Conservation (phyloP, 2,888 invertebrate species). For the Cantharis nigra region DNA sequence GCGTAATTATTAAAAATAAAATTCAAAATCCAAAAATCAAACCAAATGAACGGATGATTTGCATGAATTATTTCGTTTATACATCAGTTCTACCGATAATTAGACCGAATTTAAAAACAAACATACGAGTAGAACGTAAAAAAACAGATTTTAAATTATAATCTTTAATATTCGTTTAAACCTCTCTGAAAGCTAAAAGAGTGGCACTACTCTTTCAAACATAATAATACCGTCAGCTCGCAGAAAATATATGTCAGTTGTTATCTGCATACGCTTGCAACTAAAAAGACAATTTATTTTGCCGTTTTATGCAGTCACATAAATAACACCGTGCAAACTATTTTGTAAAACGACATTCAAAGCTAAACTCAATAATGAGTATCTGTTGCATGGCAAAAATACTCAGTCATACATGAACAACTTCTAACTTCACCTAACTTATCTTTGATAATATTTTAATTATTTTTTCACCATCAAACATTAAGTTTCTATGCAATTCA, state of each 20-base stretch:
- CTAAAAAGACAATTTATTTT: conserved; percentile 20
- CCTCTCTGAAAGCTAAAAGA: conserved; percentile 13
- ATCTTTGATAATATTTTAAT: no score
- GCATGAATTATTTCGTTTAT: neutral
- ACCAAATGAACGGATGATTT: neutral
- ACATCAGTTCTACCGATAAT: neutral
- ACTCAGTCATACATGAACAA: neutral
- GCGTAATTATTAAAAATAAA: no score
- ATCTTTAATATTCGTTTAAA: conserved; percentile 9
- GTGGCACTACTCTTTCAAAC: conserved; percentile 5
- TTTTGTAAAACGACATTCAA: conserved; percentile 1
- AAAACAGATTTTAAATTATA: conserved; percentile 9
- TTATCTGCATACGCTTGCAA: conserved; percentile 14
- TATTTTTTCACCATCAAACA: no score
- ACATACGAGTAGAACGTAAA: neutral
- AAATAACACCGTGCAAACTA: conserved; percentile 15
- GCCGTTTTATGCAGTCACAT: conserved; percentile 15
- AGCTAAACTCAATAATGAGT: neutral
- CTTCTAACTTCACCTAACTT: neutral
- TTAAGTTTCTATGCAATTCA: no score
- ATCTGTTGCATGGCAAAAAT: neutral
- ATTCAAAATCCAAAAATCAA: neutral
- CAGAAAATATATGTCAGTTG: conserved; percentile 20
- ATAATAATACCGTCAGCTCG: conserved; percentile 14
- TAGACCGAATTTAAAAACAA: neutral